Evolutionary conservation across 2,797 vertebrate species (phyloP), one percentile per base, ranked within the genome.

Genomic region (Aplochiton taeniatus): DNA sequence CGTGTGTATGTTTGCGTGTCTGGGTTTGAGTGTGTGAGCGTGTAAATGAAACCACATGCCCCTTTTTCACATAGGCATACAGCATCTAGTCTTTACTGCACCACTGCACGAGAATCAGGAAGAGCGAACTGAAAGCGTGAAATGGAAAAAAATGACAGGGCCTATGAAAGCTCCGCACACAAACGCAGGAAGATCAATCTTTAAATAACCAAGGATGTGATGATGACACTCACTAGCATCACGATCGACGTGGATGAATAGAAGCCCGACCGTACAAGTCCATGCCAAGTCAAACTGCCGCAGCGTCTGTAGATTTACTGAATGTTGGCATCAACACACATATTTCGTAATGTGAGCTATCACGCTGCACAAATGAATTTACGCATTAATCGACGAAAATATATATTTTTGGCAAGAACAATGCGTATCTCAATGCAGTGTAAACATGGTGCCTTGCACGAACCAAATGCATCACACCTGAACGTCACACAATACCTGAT

Each of bases 201-300:
- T 89, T 89, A 90, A 91, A 90, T 89, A 91, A 90, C 85, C 79
- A 76, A 83, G 84, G 86, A 88, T 87, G 83, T 81, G 87, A 86
- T 83, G 87, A 88, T 91, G 88, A 89, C 88, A 88, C 84, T 86
- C 85, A 76, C 83, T 77, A 84, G 85, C 89, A 89, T 90, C 86
- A 88, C 43, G 79, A 83, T 78, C 85, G 83, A 89, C 85, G 87
- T 86, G 88, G 85, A 82, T 89, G 85, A 83, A 80, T 85, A 62
- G 73, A 72, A 88, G 83, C 81, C 80, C 73, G 62, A 76, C 68
- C 65, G 69, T 75, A 83, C 50, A 50, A 63, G 55, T 85, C 81
- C 84, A 80, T 81, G 86, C 87, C 88, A 83, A 89, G 82, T 82
- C 60, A 76, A 86, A 89, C 74, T 92, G 90, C 91, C 90, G 92